Conservation (phyloP, 2,797 vertebrate species). For the Bryconaethiops microstoma region DNA sequence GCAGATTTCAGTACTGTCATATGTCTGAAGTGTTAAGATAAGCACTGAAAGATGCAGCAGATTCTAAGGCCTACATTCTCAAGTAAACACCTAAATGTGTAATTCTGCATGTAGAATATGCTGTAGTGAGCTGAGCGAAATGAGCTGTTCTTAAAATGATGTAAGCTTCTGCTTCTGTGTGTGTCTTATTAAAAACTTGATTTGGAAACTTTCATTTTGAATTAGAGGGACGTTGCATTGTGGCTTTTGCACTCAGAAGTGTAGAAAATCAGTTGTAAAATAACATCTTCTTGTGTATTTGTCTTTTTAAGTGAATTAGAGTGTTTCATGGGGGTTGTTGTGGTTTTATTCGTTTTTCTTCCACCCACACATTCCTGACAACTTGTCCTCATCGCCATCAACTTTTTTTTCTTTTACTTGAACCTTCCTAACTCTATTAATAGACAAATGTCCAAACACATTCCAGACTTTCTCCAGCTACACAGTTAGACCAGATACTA, state of each 20-base stretch:
- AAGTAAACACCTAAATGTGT: background rate
- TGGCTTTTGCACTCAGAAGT: too few relatives aligned
- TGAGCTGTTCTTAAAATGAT: slow-evolving; percentile 2
- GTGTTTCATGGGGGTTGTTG: background rate
- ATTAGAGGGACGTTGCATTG: background rate
- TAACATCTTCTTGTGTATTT: background rate
- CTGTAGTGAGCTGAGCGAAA: background rate
- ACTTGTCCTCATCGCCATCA: background rate
- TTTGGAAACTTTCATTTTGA: background rate
- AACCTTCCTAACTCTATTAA: background rate
- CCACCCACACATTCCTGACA: background rate
- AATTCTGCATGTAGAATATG: slow-evolving; percentile 7
- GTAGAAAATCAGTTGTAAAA: background rate
- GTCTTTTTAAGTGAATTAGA: background rate
- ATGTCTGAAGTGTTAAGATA: background rate
- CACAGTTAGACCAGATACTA: background rate
- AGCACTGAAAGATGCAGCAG: background rate
- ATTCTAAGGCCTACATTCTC: background rate
- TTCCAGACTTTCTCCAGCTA: background rate
- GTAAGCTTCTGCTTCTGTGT: background rate
- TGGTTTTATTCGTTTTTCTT: background rate
- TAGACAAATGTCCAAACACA: background rate
- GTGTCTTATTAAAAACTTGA: slow-evolving; percentile 17
- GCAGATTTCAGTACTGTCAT: background rate
- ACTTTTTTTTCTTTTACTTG: background rate